phyloP scores from a whole-genome alignment of 2,113 vertebrate species.

The Aphyosemion australe region DNA sequence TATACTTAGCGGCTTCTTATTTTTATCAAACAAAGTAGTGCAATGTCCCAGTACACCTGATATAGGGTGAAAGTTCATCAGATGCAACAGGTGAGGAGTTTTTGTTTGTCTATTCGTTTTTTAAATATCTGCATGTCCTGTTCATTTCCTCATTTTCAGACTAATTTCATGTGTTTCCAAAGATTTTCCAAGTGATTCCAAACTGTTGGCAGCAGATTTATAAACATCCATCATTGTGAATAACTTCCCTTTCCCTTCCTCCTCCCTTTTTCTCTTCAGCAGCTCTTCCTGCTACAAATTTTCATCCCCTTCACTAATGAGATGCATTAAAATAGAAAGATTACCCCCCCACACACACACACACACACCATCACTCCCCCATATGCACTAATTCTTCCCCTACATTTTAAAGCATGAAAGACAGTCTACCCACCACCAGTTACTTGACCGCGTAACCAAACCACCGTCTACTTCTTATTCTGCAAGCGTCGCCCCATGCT shows the following conservation, averaged over 20 bases:
- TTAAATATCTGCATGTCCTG: too few species aligned
- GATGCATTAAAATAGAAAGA: slow-evolving; percentile 64
- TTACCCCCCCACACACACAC: slow-evolving; percentile 1
- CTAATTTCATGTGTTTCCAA: too few species aligned
- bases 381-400: slow-evolving; percentile 6
- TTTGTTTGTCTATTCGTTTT: too few species aligned
- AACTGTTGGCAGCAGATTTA: too few species aligned
- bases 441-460: slow-evolving; percentile 14
- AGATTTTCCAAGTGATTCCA: too few species aligned
- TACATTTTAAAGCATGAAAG: slow-evolving; percentile 26
- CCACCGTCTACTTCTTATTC: slow-evolving; percentile 42
- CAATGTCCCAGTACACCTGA: too few species aligned
- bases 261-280: slow-evolving; percentile 11
- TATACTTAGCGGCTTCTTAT: too few species aligned
- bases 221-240: too few species aligned
- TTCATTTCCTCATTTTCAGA: too few species aligned
- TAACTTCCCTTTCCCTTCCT: not conserved
- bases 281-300: slow-evolving; percentile 32
- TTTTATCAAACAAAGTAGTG: too few species aligned
- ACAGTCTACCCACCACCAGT: slow-evolving; percentile 13
- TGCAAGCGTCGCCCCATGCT: slow-evolving; percentile 5
- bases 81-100: too few species aligned
- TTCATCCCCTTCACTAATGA: slow-evolving; percentile 62
- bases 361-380: not conserved
- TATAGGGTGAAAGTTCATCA: too few species aligned